These are phyloP conservation scores for Cnemophilus loriae DNA, from an alignment of 2,113 vertebrate species.

Conservation along the genomic window DNA sequence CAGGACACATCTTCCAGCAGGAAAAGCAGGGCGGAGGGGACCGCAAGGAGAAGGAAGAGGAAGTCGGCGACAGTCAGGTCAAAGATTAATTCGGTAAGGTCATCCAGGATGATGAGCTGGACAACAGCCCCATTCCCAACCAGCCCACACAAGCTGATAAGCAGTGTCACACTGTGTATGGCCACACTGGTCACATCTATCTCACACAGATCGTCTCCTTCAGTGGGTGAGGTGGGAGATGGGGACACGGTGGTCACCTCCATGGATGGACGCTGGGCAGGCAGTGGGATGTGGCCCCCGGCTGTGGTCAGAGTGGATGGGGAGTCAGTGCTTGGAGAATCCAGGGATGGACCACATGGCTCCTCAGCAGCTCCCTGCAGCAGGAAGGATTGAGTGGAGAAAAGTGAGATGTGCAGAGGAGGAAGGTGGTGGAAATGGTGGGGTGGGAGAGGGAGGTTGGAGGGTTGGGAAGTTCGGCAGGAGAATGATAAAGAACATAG, in stretches of 20 bases:
- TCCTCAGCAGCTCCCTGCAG: not conserved
- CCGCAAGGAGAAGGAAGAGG: too few species aligned
- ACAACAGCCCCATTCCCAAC: too few species aligned
- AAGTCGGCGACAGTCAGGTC: too few species aligned
- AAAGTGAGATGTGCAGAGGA: not conserved
- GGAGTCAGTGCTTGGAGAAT: not conserved
- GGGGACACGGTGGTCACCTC: not conserved
- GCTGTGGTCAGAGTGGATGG: not conserved
- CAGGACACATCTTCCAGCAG: too few species aligned
- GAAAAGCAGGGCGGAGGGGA: too few species aligned
- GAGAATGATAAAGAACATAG: too few species aligned
- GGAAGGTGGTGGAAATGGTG: accelerated
- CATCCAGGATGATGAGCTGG: too few species aligned
- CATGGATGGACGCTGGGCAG: not conserved
- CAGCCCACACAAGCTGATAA: too few species aligned
- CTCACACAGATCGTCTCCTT: too few species aligned
- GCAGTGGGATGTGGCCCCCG: not conserved
- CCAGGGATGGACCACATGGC: accelerated
- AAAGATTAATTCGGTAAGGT: too few species aligned
- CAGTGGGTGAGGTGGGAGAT: accelerated
- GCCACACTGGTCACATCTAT: too few species aligned
- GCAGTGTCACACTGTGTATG: too few species aligned
- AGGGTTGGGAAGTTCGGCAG: not conserved
- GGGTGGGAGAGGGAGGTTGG: not conserved
- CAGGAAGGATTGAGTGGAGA: not conserved